Percentiles rank a stretch among this genome's conserved stretches.
phyloP scores from a whole-genome alignment of 2,888 invertebrate genomes.

The Pharmacophagus antenor region DNA sequence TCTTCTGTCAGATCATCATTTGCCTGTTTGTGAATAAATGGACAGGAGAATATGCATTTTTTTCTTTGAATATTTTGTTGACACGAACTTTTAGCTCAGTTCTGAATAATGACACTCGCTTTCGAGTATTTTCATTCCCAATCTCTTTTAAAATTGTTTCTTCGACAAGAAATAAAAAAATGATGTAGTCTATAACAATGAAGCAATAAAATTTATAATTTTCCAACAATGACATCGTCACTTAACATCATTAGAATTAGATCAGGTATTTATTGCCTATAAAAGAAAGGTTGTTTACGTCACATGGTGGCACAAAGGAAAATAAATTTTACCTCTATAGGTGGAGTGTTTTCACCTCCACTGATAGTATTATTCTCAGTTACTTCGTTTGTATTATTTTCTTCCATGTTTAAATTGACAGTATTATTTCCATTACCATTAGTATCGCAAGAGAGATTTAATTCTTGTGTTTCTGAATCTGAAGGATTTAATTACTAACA shows the following conservation, averaged over 20 bases:
- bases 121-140: too few species aligned
- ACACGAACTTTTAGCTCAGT: neutral
- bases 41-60: neutral
- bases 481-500: neutral
- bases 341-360: slow-evolving; percentile 45
- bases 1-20: slow-evolving; percentile 44
- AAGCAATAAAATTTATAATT: too few species aligned
- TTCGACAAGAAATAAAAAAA: too few species aligned
- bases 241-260: too few species aligned
- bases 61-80: neutral
- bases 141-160: too few species aligned
- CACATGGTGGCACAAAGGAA: neutral
- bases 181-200: too few species aligned
- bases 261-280: too few species aligned
- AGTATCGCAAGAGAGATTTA: neutral
- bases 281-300: neutral
- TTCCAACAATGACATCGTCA: too few species aligned
- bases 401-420: slow-evolving; percentile 5
- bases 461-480: slow-evolving; percentile 13
- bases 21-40: neutral
- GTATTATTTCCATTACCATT: slow-evolving; percentile 31
- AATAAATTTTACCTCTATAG: neutral
- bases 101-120: too few species aligned
- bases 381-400: slow-evolving; percentile 18
- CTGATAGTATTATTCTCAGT: slow-evolving; percentile 32